phyloP scores from a whole-genome alignment of 2,888 invertebrate species.

The Sipha maydis region DNA sequence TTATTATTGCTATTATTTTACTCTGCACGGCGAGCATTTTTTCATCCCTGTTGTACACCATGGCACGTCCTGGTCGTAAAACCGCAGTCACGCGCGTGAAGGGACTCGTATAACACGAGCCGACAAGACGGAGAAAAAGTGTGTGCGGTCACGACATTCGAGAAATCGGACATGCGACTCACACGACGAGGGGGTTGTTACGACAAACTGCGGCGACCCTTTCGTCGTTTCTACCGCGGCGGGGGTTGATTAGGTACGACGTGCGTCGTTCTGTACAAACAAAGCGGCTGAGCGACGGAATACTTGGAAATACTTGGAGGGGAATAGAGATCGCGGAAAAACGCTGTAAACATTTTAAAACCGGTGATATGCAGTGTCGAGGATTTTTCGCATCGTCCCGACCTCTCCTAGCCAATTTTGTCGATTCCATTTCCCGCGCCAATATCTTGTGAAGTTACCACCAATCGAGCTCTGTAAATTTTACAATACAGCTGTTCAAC shows the following conservation, averaged over 20 bases:
- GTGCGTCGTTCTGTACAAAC: not conserved
- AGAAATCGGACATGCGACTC: constrained; percentile 55
- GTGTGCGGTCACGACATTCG: constrained; percentile 47
- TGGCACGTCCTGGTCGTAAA: not conserved
- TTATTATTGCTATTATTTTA: not conserved
- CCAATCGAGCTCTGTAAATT: no score
- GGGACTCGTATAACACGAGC: constrained; percentile 4
- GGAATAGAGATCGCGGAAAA: not conserved
- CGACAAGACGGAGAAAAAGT: constrained; percentile 24
- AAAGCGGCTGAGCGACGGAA: not conserved
- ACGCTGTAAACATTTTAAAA: not conserved
- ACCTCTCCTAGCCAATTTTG: no score
- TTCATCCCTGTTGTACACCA: not conserved
- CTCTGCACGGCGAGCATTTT: not conserved
- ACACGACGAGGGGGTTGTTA: constrained; percentile 17
- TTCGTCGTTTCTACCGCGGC: not conserved
- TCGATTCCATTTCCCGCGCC: no score
- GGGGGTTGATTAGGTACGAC: constrained; percentile 32
- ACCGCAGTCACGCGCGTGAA: not conserved
- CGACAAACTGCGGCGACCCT: not conserved
- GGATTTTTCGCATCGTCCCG: not conserved
- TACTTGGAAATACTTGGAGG: no score
- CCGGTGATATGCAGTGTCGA: not conserved
- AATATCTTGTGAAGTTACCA: no score
- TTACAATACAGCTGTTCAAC: no score